Base-by-base conservation (phyloP, 1,140 invertebrate genomes). In the Forficula auricularia region DNA sequence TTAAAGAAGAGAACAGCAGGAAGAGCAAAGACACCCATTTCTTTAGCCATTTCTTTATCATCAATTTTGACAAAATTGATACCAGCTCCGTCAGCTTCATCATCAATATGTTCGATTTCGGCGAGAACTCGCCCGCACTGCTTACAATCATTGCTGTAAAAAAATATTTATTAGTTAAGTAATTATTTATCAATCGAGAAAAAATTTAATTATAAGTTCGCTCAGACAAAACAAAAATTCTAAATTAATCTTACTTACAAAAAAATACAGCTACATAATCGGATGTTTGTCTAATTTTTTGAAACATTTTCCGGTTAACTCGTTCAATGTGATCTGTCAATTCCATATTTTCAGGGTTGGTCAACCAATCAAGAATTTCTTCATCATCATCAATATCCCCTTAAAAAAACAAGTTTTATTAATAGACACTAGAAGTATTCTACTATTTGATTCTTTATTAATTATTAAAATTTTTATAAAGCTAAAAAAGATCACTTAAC, bases 221-320 rank as follows among this genome's bases (percentile, higher is more conserved):
- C 22, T 27, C 22, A 27, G 10, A 27, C 22, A 27, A 27, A 27
- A 27, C 10, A 27, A 27, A n/a, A n/a, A n/a, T n/a, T n/a, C 22
- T 6, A 27, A 6, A 27, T 27, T 27, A 6, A 6, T 27, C 10
- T 33, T 30, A 77, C 83, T 82, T 67, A 92, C 88, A 92, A 68
- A 95, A 88, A 62, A 91, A 87, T 32, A 90, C 86, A 4, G 86
- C 87, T n/a, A 92, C 72, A 56, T 91, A 92, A 56, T 92, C 85
- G 0, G 84, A 84, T 16, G 78, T 78, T 57, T 89, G 82, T 46
- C 87, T 67, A 52, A 94, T 84, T 61, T 89, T 87, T 38, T 88
- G 77, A 54, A 95, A 83, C 85, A 94, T 90, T 63, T 91, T 90
- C 40, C 74, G 70, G 56, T 92, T 95, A 2, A 92, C 86, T 54